A percentile compares a stretch with the other conserved stretches of the same genome.
Evolutionary conservation across 1,140 invertebrate genomes (phyloP).

Genomic region (Vanessa tameamea): DNA sequence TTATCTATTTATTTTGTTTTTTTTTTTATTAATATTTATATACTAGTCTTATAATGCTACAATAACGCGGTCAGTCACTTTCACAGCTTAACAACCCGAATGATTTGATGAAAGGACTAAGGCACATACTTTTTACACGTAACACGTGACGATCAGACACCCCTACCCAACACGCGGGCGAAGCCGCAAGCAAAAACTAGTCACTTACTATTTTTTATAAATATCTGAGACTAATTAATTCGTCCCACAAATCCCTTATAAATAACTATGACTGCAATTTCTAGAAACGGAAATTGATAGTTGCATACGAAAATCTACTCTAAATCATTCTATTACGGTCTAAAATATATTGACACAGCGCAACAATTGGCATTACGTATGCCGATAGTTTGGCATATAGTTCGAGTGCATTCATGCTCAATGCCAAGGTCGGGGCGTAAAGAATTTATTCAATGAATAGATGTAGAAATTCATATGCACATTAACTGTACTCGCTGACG

Average conservation of each 20-base stretch:
- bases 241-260: neutral
- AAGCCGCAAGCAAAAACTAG: no score
- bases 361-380: conserved; percentile 8
- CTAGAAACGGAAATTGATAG: neutral
- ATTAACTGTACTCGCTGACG: neutral
- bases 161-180: no score
- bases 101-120: no score
- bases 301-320: neutral
- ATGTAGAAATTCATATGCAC: neutral
- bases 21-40: no score
- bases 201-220: neutral
- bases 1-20: no score
- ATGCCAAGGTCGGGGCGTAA: conserved; percentile 20
- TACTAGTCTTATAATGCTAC: no score
- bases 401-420: conserved; percentile 10
- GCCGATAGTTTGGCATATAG: conserved; percentile 18
- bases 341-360: neutral
- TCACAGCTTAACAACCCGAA: no score
- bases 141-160: no score
- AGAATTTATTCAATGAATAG: conserved; percentile 15
- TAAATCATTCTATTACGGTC: neutral
- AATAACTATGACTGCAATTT: conserved; percentile 2
- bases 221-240: neutral
- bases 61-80: no score
- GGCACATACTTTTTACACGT: no score